Base-by-base conservation (phyloP, 2,113 vertebrate species). In the Gambusia affinis region DNA sequence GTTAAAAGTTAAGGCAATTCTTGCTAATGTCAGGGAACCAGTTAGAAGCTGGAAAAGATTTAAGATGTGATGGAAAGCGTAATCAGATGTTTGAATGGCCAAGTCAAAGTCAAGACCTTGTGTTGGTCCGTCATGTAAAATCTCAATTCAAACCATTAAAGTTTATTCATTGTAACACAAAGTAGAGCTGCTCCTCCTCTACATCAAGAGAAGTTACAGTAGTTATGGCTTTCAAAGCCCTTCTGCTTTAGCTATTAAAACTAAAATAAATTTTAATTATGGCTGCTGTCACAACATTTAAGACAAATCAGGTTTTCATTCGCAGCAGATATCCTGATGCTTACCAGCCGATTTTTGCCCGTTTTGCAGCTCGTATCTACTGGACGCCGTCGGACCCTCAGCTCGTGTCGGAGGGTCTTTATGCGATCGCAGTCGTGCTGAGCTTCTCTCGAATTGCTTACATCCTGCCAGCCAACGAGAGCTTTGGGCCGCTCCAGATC, bases 361-460 rank as follows among this genome's bases (percentile, higher is more conserved):
- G 17, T 67, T 81, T 30, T 67, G n/a, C 82, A 99, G 98, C 97
- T 76, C 96, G 98, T 63, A 95, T 96, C 75, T 80, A 95, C 81
- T 99, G 98, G 98, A 81, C 97, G 87, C 96, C 97, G 0, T 97
- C 97, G 0, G 97, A 99, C 85, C 98, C 97, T 69, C 98, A 99
- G 91, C 95, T 99, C 62, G 96, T 98, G 79, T 99, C 97, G 2
- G 98, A 99, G 94, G 98, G 96, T 73, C 94, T 99, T 72, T 99
- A 99, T 69, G 96, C 98, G 0, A 97, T 99, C 27, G 98, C 98
- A 0, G 97, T 99, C 60, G 98, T 99, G 75, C 89, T 99, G 85
- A 99, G 98, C 91, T 99, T 99, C 92, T 99, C 97, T 57, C 95
- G 97, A 85, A 99, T 99, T 27, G 98, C 97, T 17, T 99, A 99